Evolutionary conservation across 2,888 invertebrate species (phyloP), one percentile per base, ranked within the genome.

Genomic region (Eurois occulta): DNA sequence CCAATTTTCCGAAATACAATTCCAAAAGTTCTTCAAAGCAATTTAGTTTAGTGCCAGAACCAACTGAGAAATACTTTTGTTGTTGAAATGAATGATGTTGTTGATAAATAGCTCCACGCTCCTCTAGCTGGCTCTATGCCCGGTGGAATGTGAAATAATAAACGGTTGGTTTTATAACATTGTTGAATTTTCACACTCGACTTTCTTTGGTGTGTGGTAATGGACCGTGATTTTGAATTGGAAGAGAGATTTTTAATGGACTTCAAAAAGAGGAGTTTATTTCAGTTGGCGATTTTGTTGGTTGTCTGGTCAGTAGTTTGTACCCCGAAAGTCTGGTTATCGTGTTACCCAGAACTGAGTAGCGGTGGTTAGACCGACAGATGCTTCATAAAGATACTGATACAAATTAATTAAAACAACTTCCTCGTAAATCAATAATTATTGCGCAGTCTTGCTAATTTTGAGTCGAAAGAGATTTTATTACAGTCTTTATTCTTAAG

Each of bases 31-130:
- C 58, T 64, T 83, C 43, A 70, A 78, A 82, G 65, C 73, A 83
- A 84, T 84, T 86, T 75, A 75, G 75, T 86, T 71, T 75, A 84
- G 79, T 83, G 84, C 75, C 86, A 83, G 75, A 83, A 65, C 68
- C 46, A 84, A 79, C 84, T 38, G 78, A 65, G 72, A 73, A 83
- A 71, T 79, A 78, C 73, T 71, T 78, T 69, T 78, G 43, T 72
- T 75, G 55, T 41, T 75, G 52, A 78, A 86, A 83, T 75, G 84
- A 83, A 86, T 86, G 72, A 66, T 83, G 75, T 52, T 64, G 70
- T 65, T 83, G 75, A 83, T 84, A 86, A 78, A 84, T 75, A 71
- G 60, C 38, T 28, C 43, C 32, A 41, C 55, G 60, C 65, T 64
- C 28, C 64, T 64, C 24, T 18, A 16, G 52, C 64, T 86, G 79